These are phyloP conservation scores for Myoxocephalus aenaeus DNA, from an alignment of 2,797 vertebrate species.

Conservation along the genomic window DNA sequence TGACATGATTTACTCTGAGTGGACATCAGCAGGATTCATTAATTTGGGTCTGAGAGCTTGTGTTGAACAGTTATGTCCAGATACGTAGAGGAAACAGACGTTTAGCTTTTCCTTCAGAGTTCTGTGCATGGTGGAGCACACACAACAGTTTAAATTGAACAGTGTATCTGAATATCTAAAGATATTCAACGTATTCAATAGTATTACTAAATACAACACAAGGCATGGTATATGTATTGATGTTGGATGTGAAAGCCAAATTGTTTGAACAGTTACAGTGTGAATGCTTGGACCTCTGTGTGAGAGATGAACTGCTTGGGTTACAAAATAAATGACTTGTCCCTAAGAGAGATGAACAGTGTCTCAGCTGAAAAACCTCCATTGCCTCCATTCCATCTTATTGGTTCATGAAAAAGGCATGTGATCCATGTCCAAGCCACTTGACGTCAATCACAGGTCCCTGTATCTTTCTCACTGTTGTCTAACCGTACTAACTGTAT, in stretches of 20 bases:
- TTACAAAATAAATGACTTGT: constrained; percentile 21
- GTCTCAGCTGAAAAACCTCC: constrained; percentile 5
- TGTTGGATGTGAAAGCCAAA: constrained; percentile 5
- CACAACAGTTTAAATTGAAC: constrained; percentile 2
- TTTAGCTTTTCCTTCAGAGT: constrained; percentile 15
- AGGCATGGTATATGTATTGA: neutral
- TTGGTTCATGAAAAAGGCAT: constrained; percentile 21
- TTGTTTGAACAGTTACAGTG: neutral
- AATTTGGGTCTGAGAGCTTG: constrained; percentile 31
- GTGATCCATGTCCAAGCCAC: constrained; percentile 18
- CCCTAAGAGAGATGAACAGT: constrained; percentile 2
- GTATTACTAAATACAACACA: neutral
- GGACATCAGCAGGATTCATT: constrained; percentile 42
- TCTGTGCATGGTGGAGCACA: neutral
- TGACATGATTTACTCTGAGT: constrained; percentile 34
- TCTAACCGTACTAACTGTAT: constrained; percentile 26
- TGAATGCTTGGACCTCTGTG: constrained; percentile 7
- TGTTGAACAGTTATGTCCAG: constrained; percentile 13
- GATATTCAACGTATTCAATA: constrained; percentile 13
- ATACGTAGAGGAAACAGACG: neutral
- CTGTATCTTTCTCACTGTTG: neutral
- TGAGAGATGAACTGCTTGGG: constrained; percentile 19
- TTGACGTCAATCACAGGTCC: constrained; percentile 14
- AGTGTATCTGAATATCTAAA: constrained; percentile 8
- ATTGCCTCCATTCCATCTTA: neutral